Conservation (phyloP, 2,797 vertebrate species). For the Danio jaintianensis region DNA sequence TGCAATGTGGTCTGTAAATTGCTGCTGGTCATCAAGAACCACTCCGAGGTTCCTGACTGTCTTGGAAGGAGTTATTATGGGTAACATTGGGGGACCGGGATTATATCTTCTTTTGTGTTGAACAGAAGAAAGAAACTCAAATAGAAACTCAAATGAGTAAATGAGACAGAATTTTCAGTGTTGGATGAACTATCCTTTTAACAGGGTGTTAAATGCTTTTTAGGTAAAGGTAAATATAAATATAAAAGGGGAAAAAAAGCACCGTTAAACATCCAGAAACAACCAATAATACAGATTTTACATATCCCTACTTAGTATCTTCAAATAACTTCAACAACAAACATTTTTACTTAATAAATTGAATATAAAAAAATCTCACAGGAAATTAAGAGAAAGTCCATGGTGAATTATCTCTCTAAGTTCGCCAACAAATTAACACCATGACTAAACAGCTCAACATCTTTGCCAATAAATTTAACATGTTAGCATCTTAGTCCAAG, state of each 20-base stretch:
- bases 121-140: no score
- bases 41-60: no score
- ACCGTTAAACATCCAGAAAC: background rate
- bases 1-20: no score
- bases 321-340: background rate
- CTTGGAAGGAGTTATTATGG: no score
- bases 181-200: background rate
- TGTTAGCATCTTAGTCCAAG: conserved; percentile 16
- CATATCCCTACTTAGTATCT: background rate
- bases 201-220: background rate
- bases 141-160: no score
- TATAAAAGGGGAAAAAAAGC: background rate
- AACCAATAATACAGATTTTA: background rate
- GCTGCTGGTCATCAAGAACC: no score
- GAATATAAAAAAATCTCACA: background rate
- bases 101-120: no score
- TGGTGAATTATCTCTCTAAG: background rate
- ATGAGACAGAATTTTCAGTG: no score
- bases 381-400: background rate
- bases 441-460: background rate
- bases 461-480: background rate
- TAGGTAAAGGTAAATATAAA: background rate
- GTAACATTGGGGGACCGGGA: no score
- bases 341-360: background rate
- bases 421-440: background rate